A percentile compares a stretch with the other conserved stretches of the same genome.
These are phyloP conservation scores for Sardina pilchardus DNA, from an alignment of 2,113 vertebrate genomes.

Conservation along the genomic window DNA sequence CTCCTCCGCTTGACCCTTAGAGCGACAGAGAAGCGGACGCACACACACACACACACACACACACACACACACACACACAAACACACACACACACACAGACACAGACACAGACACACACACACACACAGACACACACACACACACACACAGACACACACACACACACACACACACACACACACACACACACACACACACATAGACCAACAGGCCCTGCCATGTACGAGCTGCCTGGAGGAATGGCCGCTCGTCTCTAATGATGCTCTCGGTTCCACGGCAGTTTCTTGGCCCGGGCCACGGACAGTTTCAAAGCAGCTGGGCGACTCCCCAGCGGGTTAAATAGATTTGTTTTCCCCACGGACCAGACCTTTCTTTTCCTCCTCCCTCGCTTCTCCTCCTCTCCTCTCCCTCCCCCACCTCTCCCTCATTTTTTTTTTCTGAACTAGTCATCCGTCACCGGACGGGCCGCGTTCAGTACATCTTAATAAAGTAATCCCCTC, in stretches of 20 bases:
- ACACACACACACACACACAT: neutral
- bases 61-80: too few species aligned
- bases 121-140: neutral
- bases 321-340: constrained; percentile 57
- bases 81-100: neutral
- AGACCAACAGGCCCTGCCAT: neutral
- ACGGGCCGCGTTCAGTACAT: constrained; percentile 73
- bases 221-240: constrained; percentile 28
- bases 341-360: constrained; percentile 61
- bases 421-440: constrained; percentile 56
- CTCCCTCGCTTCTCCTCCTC: constrained; percentile 46
- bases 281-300: constrained; percentile 43
- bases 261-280: constrained; percentile 49
- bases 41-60: too few species aligned
- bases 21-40: neutral
- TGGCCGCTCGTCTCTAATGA: constrained; percentile 48
- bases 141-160: too few species aligned
- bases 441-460: constrained; percentile 71
- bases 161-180: neutral
- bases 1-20: too few species aligned
- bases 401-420: constrained; percentile 54
- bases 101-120: neutral
- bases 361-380: constrained; percentile 40
- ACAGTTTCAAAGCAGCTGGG: constrained; percentile 67
- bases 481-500: constrained; percentile 77